Evolutionary conservation across 2,113 vertebrate genomes (phyloP).

Genomic region (Dipodomys merriami): DNA sequence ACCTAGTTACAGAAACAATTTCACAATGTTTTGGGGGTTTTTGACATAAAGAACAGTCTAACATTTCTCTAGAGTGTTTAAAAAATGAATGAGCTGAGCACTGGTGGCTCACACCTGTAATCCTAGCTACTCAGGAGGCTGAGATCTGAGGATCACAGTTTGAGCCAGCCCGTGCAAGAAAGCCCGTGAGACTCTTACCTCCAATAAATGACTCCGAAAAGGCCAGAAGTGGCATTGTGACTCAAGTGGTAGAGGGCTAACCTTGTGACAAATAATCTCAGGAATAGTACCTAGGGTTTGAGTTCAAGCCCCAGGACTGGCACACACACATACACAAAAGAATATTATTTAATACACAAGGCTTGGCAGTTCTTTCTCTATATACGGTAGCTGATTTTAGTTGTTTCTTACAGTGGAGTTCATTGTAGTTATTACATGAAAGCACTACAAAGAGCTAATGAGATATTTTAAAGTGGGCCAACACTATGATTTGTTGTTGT

Average conservation of each 20-base stretch:
- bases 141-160: too few species aligned
- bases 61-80: background rate
- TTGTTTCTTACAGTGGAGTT: background rate
- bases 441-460: slow-evolving; percentile 19
- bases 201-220: too few species aligned
- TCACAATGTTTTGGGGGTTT: background rate
- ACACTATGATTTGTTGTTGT: background rate
- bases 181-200: too few species aligned
- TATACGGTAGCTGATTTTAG: background rate
- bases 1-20: background rate
- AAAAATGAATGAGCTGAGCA: background rate
- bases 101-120: too few species aligned
- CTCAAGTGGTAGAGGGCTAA: too few species aligned
- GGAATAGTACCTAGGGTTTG: too few species aligned
- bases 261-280: too few species aligned
- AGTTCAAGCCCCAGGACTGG: too few species aligned
- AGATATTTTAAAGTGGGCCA: background rate
- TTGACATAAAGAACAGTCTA: background rate
- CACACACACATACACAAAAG: too few species aligned
- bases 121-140: too few species aligned
- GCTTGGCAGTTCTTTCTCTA: background rate
- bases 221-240: too few species aligned
- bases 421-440: background rate
- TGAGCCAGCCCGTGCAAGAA: too few species aligned
- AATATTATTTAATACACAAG: background rate